Conservation (phyloP, 1,140 invertebrate species). For the Orchesella cincta region DNA sequence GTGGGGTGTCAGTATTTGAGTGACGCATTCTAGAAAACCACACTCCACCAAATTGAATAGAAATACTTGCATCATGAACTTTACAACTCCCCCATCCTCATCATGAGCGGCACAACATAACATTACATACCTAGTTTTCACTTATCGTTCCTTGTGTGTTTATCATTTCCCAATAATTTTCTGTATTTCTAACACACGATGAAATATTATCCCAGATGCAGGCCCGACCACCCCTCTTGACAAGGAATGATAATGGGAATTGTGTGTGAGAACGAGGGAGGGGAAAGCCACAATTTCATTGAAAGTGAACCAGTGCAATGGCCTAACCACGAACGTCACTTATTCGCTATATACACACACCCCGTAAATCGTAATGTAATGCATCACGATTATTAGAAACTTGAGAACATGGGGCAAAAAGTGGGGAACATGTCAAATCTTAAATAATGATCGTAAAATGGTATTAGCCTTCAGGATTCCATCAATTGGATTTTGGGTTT, state of each 20-base stretch:
- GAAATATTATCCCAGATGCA: constrained; percentile 5
- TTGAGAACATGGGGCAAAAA: not conserved
- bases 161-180: constrained; percentile 6
- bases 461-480: not conserved
- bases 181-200: constrained; percentile 3
- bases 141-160: not conserved
- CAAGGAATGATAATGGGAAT: not conserved
- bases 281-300: constrained; percentile 8
- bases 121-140: not conserved
- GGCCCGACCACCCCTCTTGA: not conserved
- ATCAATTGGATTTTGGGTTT: not conserved
- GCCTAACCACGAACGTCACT: not conserved
- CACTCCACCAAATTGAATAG: not conserved
- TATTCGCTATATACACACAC: not conserved
- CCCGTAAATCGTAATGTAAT: not conserved
- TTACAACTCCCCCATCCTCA: not conserved
- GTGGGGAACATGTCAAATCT: not conserved
- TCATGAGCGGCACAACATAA: not conserved
- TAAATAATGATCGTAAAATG: not conserved
- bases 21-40: not conserved
- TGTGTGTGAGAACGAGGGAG: not conserved
- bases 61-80: not conserved
- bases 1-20: not conserved
- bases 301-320: not conserved
- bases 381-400: not conserved